phyloP scores from a whole-genome alignment of 2,113 vertebrate species.

The Tenrec ecaudatus region DNA sequence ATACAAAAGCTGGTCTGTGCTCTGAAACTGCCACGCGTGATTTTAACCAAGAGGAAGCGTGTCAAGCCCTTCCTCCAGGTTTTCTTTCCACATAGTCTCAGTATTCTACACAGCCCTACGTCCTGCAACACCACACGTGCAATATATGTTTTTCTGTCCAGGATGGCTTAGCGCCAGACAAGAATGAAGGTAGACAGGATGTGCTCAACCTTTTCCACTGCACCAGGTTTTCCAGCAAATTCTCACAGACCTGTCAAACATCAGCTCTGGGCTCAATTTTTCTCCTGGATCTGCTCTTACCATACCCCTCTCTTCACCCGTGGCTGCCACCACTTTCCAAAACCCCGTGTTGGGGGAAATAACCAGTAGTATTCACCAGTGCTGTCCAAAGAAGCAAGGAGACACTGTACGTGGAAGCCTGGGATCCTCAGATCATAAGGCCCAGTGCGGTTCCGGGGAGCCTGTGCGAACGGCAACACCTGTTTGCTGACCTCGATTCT shows the following conservation, averaged over 20 bases:
- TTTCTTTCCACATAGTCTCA: neutral
- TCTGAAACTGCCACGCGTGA: neutral
- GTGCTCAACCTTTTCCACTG: neutral
- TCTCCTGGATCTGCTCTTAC: neutral
- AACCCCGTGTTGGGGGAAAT: neutral
- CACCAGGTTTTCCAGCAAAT: neutral
- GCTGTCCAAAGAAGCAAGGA: neutral
- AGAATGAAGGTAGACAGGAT: neutral
- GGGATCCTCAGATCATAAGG: neutral
- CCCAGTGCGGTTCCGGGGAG: fast-evolving
- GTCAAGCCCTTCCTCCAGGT: neutral
- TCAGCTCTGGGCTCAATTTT: neutral
- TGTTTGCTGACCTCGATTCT: neutral
- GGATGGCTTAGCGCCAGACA: neutral
- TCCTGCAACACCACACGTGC: neutral
- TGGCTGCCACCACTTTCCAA: neutral
- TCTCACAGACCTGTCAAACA: neutral
- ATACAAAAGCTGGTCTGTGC: neutral
- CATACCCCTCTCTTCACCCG: neutral
- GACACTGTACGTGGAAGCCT: neutral
- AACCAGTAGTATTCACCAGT: neutral
- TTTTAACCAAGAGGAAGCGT: neutral
- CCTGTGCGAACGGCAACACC: neutral
- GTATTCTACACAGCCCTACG: neutral
- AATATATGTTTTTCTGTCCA: neutral